Evolutionary conservation across 1,140 invertebrate species (phyloP).

Genomic region (Agrilus planipennis): DNA sequence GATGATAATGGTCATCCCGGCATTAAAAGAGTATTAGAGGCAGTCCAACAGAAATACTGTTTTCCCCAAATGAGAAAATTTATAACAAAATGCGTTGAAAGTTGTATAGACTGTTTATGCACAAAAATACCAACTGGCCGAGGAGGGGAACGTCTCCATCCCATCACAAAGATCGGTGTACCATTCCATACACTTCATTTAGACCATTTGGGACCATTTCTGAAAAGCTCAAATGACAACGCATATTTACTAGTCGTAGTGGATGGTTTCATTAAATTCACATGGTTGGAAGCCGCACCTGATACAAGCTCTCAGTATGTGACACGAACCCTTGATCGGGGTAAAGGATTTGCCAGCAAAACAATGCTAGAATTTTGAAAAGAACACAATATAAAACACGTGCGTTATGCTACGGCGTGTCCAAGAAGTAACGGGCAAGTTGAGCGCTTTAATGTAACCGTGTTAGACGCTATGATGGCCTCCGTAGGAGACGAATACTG

Average conservation of each 20-base stretch:
- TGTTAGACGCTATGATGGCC: not conserved
- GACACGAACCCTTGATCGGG: too few relatives aligned
- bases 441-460: conserved; percentile 4
- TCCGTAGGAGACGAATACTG: too few relatives aligned
- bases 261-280: conserved; percentile 23
- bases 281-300: conserved; percentile 12
- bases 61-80: conserved; percentile 22
- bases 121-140: conserved; percentile 20
- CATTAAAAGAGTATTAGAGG: conserved; percentile 18
- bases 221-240: conserved; percentile 18
- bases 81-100: conserved; percentile 15
- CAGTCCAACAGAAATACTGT: conserved; percentile 22
- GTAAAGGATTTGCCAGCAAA: conserved; percentile 23
- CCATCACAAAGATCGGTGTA: conserved; percentile 21
- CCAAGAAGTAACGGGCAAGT: conserved; percentile 21
- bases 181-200: conserved; percentile 27
- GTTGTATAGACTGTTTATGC: conserved; percentile 21
- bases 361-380: conserved; percentile 19
- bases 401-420: conserved; percentile 22
- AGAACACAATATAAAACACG: conserved; percentile 18
- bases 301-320: conserved; percentile 12
- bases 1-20: conserved; percentile 27
- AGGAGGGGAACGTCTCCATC: conserved; percentile 20
- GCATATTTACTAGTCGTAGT: conserved; percentile 20
- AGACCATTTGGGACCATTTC: conserved; percentile 24